Conservation (phyloP, 2,888 invertebrate species). For the Macroteleia sp. region DNA sequence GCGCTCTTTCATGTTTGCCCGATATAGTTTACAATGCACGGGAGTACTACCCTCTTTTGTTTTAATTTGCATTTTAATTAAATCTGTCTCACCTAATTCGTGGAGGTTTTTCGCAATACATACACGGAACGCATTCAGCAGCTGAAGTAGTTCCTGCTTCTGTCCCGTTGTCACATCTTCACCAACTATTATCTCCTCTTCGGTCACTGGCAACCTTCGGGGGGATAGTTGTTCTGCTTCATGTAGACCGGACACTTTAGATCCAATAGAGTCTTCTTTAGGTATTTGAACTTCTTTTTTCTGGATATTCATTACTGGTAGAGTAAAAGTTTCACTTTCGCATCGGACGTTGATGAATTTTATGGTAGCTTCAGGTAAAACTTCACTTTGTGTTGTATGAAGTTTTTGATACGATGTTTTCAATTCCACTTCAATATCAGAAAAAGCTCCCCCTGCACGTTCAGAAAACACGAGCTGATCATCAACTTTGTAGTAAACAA, state of each 20-base stretch:
- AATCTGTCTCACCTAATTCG: too few species aligned
- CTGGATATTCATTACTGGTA: neutral
- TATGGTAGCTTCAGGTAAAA: neutral
- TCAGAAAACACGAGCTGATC: conserved; percentile 7
- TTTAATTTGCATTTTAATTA: too few species aligned
- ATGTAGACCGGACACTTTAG: conserved; percentile 1
- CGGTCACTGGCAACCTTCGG: too few species aligned
- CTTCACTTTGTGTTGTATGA: neutral
- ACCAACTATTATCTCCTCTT: too few species aligned
- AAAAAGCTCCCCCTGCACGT: neutral
- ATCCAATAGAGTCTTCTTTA: neutral
- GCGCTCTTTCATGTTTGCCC: conserved; percentile 43
- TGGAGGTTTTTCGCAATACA: too few species aligned
- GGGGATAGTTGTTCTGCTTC: conserved; percentile 8
- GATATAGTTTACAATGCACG: conserved; percentile 32
- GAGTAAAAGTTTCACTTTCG: neutral
- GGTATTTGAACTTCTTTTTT: neutral
- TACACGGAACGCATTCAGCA: too few species aligned
- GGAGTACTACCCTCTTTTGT: conserved; percentile 22
- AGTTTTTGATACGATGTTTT: neutral
- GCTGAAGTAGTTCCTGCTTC: too few species aligned
- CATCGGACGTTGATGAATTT: too few species aligned
- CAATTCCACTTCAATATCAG: neutral
- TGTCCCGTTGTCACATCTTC: too few species aligned
- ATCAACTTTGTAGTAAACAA: conserved; percentile 29